Evolutionary conservation across 2,797 vertebrate genomes (phyloP).

Genomic region (Periparus ater): DNA sequence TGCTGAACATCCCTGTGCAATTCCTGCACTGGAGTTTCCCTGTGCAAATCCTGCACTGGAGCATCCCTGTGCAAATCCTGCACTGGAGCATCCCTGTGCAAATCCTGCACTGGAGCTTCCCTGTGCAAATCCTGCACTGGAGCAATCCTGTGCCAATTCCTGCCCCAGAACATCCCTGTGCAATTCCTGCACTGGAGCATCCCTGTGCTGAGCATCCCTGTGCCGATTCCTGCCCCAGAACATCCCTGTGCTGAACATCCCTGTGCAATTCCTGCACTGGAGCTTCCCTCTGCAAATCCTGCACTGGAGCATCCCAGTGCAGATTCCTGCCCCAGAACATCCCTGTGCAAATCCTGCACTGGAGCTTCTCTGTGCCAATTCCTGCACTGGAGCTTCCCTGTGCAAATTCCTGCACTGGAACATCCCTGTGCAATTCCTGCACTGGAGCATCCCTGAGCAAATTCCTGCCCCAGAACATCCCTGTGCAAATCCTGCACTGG

Average conservation of each 20-base stretch:
- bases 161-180: neutral
- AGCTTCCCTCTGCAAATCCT: neutral
- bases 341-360: neutral
- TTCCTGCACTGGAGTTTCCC: neutral
- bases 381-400: neutral
- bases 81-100: neutral
- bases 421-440: neutral
- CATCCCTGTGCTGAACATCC: too few species aligned
- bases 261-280: neutral
- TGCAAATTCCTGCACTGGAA: rapidly evolving
- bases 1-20: too few species aligned
- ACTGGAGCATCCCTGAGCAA: too few species aligned
- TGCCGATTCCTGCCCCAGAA: neutral
- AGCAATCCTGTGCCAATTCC: neutral
- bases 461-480: neutral
- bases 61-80: neutral
- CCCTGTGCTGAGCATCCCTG: neutral
- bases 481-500: neutral
- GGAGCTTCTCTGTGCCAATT: neutral
- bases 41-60: neutral
- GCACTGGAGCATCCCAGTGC: neutral
- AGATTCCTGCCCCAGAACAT: too few species aligned
- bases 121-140: neutral
- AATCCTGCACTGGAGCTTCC: neutral
- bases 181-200: neutral